A percentile compares a stretch with the other conserved stretches of the same genome.
phyloP scores from a whole-genome alignment of 1,140 invertebrate genomes.

The Aphelenchoides fujianensis region DNA sequence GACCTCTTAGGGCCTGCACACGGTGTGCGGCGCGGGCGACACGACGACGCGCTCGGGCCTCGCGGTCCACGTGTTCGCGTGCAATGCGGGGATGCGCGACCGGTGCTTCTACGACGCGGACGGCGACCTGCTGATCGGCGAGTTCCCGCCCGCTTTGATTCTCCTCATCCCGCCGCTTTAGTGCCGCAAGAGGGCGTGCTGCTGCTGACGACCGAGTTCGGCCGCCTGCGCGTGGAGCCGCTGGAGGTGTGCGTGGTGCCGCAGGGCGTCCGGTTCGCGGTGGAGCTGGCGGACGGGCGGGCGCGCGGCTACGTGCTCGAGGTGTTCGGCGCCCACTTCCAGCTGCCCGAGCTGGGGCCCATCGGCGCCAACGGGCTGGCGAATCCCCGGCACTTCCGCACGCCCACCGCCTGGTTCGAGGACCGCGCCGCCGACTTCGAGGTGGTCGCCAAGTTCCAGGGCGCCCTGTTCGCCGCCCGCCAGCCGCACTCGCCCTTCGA shows the following conservation, averaged over 20 bases:
- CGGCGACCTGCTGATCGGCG: slow-evolving; percentile 88
- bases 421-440: slow-evolving; percentile 73
- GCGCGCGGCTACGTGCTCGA: slow-evolving; percentile 90
- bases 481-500: slow-evolving; percentile 85
- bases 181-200: slow-evolving; percentile 86
- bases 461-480: slow-evolving; percentile 75
- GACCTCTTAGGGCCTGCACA: slow-evolving; percentile 72
- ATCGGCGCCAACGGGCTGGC: slow-evolving; percentile 97
- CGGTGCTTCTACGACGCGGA: slow-evolving; percentile 87
- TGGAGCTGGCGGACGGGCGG: slow-evolving; percentile 74
- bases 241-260: slow-evolving; percentile 95
- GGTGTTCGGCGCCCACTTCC: slow-evolving; percentile 88
- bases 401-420: slow-evolving; percentile 80
- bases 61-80: slow-evolving; percentile 83
- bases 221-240: slow-evolving; percentile 79
- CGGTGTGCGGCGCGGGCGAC: slow-evolving; percentile 90
- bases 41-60: slow-evolving; percentile 75
- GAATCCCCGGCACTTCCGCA: slow-evolving; percentile 88
- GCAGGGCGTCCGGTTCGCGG: slow-evolving; percentile 86
- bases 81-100: slow-evolving; percentile 82
- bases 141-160: slow-evolving; percentile 65
- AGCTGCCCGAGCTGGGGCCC: slow-evolving; percentile 85
- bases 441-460: slow-evolving; percentile 81
- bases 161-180: slow-evolving; percentile 63
- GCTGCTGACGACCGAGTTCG: slow-evolving; percentile 87